A percentile compares a stretch with the other conserved stretches of the same genome.
Conservation (phyloP, 2,888 invertebrate species). For the Icerya purchasi region DNA sequence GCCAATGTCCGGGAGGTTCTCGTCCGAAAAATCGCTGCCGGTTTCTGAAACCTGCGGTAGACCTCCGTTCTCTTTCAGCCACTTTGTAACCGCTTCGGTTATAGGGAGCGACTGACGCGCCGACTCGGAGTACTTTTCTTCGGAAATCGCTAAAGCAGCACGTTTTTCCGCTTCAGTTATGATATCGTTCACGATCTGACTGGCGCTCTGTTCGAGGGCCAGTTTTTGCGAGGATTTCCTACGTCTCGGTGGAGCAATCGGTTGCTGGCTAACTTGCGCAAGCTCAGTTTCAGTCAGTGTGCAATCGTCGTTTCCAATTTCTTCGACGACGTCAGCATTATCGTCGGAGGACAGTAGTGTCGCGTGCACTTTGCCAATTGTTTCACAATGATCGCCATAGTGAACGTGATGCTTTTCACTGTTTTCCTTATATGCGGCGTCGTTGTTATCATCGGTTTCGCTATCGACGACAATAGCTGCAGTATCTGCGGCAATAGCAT, state of each 20-base stretch:
- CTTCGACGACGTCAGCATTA: constrained; percentile 1
- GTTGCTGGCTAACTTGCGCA: background rate
- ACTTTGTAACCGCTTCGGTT: constrained; percentile 36
- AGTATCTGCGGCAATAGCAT: background rate
- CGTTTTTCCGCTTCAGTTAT: background rate
- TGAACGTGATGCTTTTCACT: background rate
- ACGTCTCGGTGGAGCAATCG: background rate
- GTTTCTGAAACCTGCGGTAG: constrained; percentile 1
- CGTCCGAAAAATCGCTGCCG: constrained; percentile 6
- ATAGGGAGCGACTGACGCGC: too few species aligned
- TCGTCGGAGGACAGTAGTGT: too few species aligned
- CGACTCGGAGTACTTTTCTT: too few species aligned
- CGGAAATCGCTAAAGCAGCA: background rate
- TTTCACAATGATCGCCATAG: background rate
- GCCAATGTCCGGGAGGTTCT: constrained; percentile 11
- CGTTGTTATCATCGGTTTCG: too few species aligned
- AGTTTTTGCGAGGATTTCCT: background rate
- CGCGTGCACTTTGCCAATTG: constrained; percentile 9
- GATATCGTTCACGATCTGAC: background rate
- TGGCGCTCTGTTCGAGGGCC: background rate
- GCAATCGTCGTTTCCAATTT: background rate
- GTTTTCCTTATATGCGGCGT: too few species aligned
- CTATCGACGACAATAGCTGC: background rate
- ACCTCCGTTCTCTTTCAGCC: constrained; percentile 28
- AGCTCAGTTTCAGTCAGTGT: background rate